Evolutionary conservation across 2,113 vertebrate genomes (phyloP), one percentile per base, ranked within the genome.

Genomic region (Apistogramma diplotaenia): DNA sequence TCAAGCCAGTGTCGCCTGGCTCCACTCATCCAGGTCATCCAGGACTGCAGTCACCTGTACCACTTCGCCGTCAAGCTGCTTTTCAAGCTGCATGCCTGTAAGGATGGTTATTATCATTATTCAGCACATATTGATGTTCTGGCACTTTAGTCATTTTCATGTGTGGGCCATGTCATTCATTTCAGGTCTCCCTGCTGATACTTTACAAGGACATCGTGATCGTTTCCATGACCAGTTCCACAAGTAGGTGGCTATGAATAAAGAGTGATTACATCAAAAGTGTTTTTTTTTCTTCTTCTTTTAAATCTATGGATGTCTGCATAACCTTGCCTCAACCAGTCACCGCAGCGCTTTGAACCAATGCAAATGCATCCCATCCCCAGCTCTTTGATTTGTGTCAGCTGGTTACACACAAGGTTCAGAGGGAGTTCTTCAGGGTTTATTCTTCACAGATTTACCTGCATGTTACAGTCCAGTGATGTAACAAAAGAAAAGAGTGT

Each of bases 31-130:
- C 98, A 99, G 93, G 98, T 99, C 67, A 95, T 99, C 92, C 98
- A 98, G 93, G 98, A 99, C 95, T 97, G 96, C 89, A 99, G 98
- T 90, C 98, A 96, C 75, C 97, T 99, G 29, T 99, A 99, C 93
- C 98, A 99, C 95, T 99, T 98, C 91, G 94, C 96, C 0, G 98
- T 99, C 92, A 99, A 98, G 93, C 93, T 99, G 49, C 95, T 99
- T 76, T 99, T 99, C 94, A 97, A 98, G 87, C 96, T 99, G 73
- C 98, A 99, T 53, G 94, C 97, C 43, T 99, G 98, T 99, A 93
- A 97, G 97, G 55, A 31, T 15, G 2, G 3, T 3, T 51, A 8
- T 33, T 4, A 8, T 12, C 13, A n/a, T 70, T 6, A 70, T 70
- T 49, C 27, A 70, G 49, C 25, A 29, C 19, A 70, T 70, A 3